A percentile compares a stretch with the other conserved stretches of the same genome.
These are phyloP conservation scores for Magallana nippona DNA, from an alignment of 2,888 invertebrate genomes.

Conservation along the genomic window DNA sequence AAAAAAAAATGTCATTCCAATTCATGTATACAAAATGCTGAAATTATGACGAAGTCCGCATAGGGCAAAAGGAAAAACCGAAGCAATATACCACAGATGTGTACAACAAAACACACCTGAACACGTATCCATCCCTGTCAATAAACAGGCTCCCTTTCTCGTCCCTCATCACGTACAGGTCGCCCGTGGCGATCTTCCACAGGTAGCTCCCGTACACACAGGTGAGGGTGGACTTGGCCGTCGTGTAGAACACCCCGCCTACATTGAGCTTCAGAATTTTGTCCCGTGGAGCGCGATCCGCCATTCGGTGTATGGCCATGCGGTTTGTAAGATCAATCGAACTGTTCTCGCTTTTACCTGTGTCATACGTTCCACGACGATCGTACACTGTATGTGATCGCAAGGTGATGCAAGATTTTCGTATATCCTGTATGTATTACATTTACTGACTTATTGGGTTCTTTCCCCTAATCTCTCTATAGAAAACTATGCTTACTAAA, in stretches of 20 bases:
- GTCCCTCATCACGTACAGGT: conserved; percentile 61
- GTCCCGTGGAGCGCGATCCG: conserved; percentile 49
- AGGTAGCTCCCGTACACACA: conserved; percentile 64
- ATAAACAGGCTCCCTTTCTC: conserved; percentile 67
- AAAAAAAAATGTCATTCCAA: too few species aligned
- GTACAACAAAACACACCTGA: conserved; percentile 50
- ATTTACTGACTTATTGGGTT: too few species aligned
- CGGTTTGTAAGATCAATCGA: conserved; percentile 23
- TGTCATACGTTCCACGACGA: background rate
- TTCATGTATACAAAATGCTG: too few species aligned
- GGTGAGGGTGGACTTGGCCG: conserved; percentile 64
- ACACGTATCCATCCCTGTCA: conserved; percentile 69
- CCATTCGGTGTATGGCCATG: conserved; percentile 48
- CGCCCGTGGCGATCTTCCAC: conserved; percentile 60
- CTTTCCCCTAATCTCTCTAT: too few species aligned
- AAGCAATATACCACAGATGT: background rate
- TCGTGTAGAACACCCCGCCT: conserved; percentile 70
- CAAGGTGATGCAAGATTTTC: background rate
- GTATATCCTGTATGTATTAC: background rate
- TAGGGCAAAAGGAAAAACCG: background rate
- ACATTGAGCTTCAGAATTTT: conserved; percentile 68
- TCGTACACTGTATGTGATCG: background rate
- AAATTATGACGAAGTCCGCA: background rate
- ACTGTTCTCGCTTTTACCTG: background rate
- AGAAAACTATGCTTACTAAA: too few species aligned